phyloP scores from a whole-genome alignment of 1,140 invertebrate species.

The Lerema accius region DNA sequence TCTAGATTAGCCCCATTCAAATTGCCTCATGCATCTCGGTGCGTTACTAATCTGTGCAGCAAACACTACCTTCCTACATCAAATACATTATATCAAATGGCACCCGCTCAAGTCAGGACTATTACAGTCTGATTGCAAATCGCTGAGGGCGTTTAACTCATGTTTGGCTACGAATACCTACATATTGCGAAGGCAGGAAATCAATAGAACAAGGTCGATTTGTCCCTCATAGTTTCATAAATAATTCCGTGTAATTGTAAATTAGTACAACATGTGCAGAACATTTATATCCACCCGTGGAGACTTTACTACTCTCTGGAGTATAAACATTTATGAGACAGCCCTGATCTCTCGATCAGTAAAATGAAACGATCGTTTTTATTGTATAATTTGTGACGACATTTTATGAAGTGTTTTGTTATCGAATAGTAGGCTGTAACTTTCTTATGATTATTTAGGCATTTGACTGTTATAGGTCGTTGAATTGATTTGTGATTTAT shows the following conservation, averaged over 20 bases:
- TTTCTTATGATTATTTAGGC: constrained; percentile 43
- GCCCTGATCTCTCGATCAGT: constrained; percentile 30
- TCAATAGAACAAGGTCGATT: constrained; percentile 11
- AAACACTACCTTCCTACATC: constrained; percentile 43
- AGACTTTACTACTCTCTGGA: constrained; percentile 33
- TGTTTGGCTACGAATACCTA: constrained; percentile 11
- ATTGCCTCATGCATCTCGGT: constrained; percentile 50
- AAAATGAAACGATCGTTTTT: constrained; percentile 48
- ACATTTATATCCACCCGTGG: constrained; percentile 33
- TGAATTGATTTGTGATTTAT: no score
- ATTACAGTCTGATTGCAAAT: constrained; percentile 33
- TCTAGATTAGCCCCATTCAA: constrained; percentile 48
- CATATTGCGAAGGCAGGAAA: constrained; percentile 7
- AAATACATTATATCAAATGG: constrained; percentile 38
- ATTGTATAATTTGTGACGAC: constrained; percentile 48
- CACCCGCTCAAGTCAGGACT: constrained; percentile 15
- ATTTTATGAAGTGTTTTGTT: constrained; percentile 55
- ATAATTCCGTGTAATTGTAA: constrained; percentile 38
- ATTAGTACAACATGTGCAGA: constrained; percentile 42
- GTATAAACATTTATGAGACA: constrained; percentile 41
- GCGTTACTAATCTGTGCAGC: constrained; percentile 48
- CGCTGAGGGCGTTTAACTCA: constrained; percentile 14
- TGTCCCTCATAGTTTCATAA: constrained; percentile 29
- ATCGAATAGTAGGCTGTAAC: constrained; percentile 44
- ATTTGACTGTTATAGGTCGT: background rate